phyloP scores from a whole-genome alignment of 2,888 invertebrate species.

The Drosophila stalkeri region DNA sequence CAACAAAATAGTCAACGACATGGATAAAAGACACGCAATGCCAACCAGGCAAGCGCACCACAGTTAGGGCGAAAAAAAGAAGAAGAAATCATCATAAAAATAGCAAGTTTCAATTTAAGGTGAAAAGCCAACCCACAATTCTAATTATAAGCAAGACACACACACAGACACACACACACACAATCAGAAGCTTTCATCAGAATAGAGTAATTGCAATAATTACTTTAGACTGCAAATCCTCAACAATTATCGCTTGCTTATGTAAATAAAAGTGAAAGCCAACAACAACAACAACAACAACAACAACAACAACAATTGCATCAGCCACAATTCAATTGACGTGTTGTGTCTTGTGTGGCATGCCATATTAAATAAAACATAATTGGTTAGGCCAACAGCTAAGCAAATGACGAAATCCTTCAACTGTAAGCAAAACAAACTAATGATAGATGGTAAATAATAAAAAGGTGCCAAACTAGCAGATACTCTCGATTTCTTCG shows the following conservation, averaged over 20 bases:
- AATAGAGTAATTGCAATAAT: conserved; percentile 23
- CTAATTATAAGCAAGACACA: not conserved
- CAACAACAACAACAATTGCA: conserved; percentile 45
- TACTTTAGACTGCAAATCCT: not conserved
- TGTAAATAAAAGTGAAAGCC: conserved; percentile 37
- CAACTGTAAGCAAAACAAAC: conserved; percentile 22
- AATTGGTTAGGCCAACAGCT: conserved; percentile 43
- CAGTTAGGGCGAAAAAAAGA: conserved; percentile 8
- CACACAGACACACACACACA: not conserved
- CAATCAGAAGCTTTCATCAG: conserved; percentile 16
- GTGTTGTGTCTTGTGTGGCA: conserved; percentile 25
- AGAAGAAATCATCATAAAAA: conserved; percentile 28
- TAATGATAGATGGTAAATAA: not conserved
- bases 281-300: conserved; percentile 21
- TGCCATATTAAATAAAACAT: conserved; percentile 49
- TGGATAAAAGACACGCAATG: conserved; percentile 59
- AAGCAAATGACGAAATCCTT: conserved; percentile 63
- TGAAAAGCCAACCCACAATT: not conserved
- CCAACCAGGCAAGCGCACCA: not conserved
- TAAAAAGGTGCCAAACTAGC: not conserved
- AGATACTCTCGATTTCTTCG: not conserved
- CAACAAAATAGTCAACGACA: conserved; percentile 30
- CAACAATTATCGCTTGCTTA: conserved; percentile 16
- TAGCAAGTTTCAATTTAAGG: conserved; percentile 49
- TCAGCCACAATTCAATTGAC: conserved; percentile 36